phyloP scores from a whole-genome alignment of 2,888 invertebrate genomes.

The Dugesia japonica region DNA sequence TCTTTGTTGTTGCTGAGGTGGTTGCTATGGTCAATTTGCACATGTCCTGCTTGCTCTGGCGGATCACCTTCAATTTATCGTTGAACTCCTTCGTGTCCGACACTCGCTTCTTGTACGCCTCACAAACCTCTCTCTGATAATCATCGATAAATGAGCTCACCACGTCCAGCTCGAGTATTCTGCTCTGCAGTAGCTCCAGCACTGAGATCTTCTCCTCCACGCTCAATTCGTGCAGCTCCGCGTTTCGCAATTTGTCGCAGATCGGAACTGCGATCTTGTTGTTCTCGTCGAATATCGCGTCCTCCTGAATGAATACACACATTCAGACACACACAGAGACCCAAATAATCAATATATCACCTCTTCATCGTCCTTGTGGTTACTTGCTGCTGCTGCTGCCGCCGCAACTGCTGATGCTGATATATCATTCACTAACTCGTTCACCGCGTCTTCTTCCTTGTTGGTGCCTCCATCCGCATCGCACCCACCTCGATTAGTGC shows the following conservation, averaged over 20 bases:
- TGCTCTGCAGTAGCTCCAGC: slow-evolving; percentile 42
- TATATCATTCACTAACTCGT: too few species aligned
- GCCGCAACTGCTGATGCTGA: too few species aligned
- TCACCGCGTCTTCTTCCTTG: too few species aligned
- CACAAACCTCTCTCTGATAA: slow-evolving; percentile 40
- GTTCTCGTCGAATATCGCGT: slow-evolving; percentile 33
- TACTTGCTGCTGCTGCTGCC: too few species aligned
- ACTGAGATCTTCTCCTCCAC: slow-evolving; percentile 41
- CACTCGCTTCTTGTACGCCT: slow-evolving; percentile 33
- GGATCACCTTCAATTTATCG: slow-evolving; percentile 37
- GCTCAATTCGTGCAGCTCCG: slow-evolving; percentile 41
- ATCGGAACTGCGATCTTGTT: not conserved
- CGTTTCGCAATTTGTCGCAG: slow-evolving; percentile 41
- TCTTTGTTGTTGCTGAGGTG: slow-evolving; percentile 35
- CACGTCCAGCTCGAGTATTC: slow-evolving; percentile 45
- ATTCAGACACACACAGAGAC: too few species aligned
- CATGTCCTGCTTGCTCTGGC: slow-evolving; percentile 33
- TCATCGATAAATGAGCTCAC: slow-evolving; percentile 46
- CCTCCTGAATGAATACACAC: too few species aligned
- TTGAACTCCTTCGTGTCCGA: slow-evolving; percentile 40
- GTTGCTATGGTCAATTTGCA: slow-evolving; percentile 39
- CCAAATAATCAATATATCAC: too few species aligned
- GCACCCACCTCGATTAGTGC: too few species aligned
- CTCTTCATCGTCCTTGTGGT: too few species aligned
- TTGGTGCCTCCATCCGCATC: too few species aligned